These are phyloP conservation scores for Saccopteryx leptura DNA, from an alignment of 2,113 vertebrate species.

Conservation along the genomic window DNA sequence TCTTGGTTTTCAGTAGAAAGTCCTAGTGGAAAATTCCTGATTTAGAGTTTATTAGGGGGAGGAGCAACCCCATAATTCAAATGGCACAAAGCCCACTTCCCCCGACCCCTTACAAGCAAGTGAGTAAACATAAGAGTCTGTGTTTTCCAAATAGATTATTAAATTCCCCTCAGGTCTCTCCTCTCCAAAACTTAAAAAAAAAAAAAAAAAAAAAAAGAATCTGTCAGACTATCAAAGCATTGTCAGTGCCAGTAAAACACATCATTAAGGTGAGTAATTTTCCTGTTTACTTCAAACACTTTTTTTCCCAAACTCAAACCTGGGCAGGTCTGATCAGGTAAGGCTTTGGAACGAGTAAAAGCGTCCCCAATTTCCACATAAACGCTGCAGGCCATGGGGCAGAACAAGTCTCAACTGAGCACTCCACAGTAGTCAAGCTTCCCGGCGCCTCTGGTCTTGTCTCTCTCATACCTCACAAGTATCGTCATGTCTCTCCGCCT, in stretches of 20 bases:
- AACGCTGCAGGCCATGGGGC: slow-evolving; percentile 95
- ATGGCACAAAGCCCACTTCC: not conserved
- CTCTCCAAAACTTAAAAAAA: slow-evolving; percentile 65
- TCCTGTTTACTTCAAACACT: slow-evolving; percentile 91
- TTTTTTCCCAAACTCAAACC: slow-evolving; percentile 87
- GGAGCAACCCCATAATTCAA: not conserved
- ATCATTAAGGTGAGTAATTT: slow-evolving; percentile 92
- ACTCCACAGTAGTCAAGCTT: slow-evolving; percentile 93
- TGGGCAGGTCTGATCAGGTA: slow-evolving; percentile 94
- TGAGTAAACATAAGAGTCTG: not conserved
- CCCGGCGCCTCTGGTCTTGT: slow-evolving; percentile 99
- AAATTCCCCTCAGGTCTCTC: slow-evolving; percentile 45
- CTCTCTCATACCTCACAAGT: slow-evolving; percentile 97
- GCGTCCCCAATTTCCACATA: slow-evolving; percentile 94
- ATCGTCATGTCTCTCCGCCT: slow-evolving; percentile 94
- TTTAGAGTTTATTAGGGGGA: not conserved
- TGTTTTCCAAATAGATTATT: slow-evolving; percentile 36
- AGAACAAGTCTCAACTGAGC: slow-evolving; percentile 95
- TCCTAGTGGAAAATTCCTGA: slow-evolving; percentile 40
- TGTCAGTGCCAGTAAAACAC: slow-evolving; percentile 89
- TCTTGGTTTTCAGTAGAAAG: not conserved
- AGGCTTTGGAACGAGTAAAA: slow-evolving; percentile 91
- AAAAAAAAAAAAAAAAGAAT: slow-evolving; percentile 79
- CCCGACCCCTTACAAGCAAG: not conserved
- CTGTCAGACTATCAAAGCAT: slow-evolving; percentile 85